These are phyloP conservation scores for Gymnogyps californianus DNA, from an alignment of 2,113 vertebrate genomes.

Conservation along the genomic window DNA sequence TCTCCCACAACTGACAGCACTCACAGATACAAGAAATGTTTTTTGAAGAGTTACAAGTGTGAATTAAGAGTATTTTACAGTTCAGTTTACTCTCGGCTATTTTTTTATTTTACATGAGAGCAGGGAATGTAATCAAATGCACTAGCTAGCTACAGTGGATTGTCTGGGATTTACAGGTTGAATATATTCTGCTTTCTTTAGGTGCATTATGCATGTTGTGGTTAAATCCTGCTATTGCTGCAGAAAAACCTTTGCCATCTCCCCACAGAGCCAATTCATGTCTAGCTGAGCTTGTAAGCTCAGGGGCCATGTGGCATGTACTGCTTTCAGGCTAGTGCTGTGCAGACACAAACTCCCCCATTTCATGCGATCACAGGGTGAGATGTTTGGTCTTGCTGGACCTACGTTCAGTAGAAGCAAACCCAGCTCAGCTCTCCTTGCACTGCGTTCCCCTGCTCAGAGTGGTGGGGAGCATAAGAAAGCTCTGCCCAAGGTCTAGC, in stretches of 20 bases:
- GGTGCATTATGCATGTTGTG: not conserved
- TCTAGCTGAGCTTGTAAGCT: not conserved
- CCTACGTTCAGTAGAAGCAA: not conserved
- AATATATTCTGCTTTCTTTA: not conserved
- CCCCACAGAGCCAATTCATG: not conserved
- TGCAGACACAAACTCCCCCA: not conserved
- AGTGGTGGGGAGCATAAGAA: not conserved
- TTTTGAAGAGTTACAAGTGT: not conserved
- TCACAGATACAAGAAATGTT: not conserved
- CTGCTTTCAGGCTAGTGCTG: not conserved
- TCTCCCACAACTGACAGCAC: not conserved
- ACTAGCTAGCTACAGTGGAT: not conserved
- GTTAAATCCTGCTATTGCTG: not conserved
- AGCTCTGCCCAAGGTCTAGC: not conserved
- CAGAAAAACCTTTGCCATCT: not conserved
- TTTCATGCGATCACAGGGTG: not conserved
- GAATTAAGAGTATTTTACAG: not conserved
- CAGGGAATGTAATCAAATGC: not conserved
- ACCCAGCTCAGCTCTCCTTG: not conserved
- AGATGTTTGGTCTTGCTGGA: not conserved
- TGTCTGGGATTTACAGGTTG: not conserved
- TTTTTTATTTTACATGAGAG: not conserved
- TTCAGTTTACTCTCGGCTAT: not conserved
- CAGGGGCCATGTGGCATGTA: rapidly evolving
- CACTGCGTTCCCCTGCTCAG: not conserved